Conservation (phyloP, 2,797 vertebrate genomes). For the Silurus lanzhouensis region DNA sequence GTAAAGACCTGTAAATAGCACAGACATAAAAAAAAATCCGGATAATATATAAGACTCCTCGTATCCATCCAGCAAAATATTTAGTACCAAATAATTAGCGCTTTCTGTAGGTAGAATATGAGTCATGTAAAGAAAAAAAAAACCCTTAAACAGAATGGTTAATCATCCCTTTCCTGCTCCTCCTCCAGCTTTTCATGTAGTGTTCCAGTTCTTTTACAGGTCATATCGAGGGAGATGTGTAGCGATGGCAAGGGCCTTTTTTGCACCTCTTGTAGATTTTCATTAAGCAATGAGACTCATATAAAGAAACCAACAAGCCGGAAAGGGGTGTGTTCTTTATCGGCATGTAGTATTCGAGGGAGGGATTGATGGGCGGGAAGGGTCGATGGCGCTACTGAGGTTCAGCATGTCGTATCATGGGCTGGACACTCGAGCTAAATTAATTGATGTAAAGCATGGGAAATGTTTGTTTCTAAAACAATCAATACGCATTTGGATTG, state of each 20-base stretch:
- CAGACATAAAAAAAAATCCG: slow-evolving; percentile 85
- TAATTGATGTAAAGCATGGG: slow-evolving; percentile 42
- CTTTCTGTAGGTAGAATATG: slow-evolving; percentile 84
- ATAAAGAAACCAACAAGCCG: slow-evolving; percentile 46
- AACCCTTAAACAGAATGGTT: slow-evolving; percentile 76
- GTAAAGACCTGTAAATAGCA: slow-evolving; percentile 99
- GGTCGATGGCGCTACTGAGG: slow-evolving; percentile 35
- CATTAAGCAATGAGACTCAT: slow-evolving; percentile 55
- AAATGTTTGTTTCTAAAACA: slow-evolving; percentile 37
- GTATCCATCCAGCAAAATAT: slow-evolving; percentile 90
- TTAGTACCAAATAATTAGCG: slow-evolving; percentile 93
- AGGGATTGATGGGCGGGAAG: slow-evolving; percentile 39
- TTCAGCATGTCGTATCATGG: slow-evolving; percentile 53
- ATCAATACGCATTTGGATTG: slow-evolving; percentile 31
- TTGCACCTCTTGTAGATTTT: slow-evolving; percentile 39
- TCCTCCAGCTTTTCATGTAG: slow-evolving; percentile 63
- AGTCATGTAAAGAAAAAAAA: slow-evolving; percentile 80
- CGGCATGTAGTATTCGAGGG: slow-evolving; percentile 32
- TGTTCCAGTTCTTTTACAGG: slow-evolving; percentile 67
- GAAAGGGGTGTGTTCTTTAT: slow-evolving; percentile 18
- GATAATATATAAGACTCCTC: slow-evolving; percentile 99
- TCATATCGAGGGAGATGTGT: slow-evolving; percentile 71
- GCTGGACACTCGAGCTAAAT: slow-evolving; percentile 47
- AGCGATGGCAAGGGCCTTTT: slow-evolving; percentile 65
- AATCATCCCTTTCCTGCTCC: slow-evolving; percentile 64